Conservation (phyloP, 2,113 vertebrate genomes). For the Leucopternis melanops region DNA sequence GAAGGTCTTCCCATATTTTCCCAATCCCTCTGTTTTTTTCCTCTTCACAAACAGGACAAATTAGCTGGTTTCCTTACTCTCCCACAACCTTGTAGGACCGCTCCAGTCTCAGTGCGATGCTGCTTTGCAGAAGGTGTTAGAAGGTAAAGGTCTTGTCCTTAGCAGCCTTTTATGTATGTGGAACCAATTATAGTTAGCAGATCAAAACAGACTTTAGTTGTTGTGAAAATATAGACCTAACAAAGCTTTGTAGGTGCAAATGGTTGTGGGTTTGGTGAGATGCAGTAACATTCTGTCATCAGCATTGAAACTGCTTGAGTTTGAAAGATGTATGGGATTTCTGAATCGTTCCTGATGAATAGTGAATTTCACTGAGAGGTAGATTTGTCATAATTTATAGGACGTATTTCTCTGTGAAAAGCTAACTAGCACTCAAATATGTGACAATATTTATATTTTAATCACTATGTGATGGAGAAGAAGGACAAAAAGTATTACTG, state of each 20-base stretch:
- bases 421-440: no score
- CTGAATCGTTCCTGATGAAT: background rate
- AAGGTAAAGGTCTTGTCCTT: background rate
- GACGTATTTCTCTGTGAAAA: no score
- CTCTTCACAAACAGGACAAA: background rate
- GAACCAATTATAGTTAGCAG: background rate
- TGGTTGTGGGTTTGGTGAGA: constrained; percentile 4
- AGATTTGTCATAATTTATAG: no score
- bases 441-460: no score
- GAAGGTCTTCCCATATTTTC: background rate
- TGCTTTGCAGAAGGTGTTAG: background rate
- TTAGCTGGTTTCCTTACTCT: background rate
- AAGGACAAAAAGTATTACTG: no score
- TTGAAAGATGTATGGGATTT: constrained; percentile 10
- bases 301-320: background rate
- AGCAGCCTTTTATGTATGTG: background rate
- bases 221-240: background rate
- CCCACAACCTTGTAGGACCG: background rate
- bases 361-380: no score
- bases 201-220: background rate
- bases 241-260: background rate
- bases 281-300: background rate
- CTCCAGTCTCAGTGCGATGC: background rate
- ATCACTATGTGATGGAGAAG: no score
- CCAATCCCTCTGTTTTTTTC: background rate